Percentiles rank a stretch among this genome's conserved stretches.
phyloP scores from a whole-genome alignment of 2,888 invertebrate genomes.

The Cyaniris semiargus region DNA sequence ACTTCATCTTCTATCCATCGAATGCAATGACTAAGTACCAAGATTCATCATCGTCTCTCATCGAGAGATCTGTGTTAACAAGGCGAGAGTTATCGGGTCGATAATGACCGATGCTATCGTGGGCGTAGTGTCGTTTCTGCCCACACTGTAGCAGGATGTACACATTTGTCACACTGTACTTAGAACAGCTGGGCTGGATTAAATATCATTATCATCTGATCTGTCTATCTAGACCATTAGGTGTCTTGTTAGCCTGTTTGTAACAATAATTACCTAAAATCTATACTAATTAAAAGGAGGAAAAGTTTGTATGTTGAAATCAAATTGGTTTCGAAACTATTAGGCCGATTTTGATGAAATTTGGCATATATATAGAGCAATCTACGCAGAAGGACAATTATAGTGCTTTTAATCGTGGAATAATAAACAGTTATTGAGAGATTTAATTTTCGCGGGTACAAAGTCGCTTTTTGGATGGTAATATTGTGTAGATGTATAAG shows the following conservation, averaged over 20 bases:
- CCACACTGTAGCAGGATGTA: conserved; percentile 20
- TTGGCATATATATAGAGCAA: too few relatives aligned
- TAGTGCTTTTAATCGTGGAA: not conserved
- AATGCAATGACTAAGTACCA: not conserved
- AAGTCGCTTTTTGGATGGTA: too few relatives aligned
- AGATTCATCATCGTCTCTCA: not conserved
- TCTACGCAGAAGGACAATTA: too few relatives aligned
- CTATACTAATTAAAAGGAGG: not conserved
- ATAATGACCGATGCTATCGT: conserved; percentile 13
- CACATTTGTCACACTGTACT: conserved; percentile 12
- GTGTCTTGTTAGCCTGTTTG: not conserved
- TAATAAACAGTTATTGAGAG: not conserved
- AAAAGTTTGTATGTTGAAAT: not conserved
- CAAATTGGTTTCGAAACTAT: not conserved
- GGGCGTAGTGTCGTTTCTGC: conserved; percentile 26
- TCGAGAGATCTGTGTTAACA: not conserved
- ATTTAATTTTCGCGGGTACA: too few relatives aligned
- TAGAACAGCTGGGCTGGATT: not conserved
- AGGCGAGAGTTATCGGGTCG: conserved; percentile 9
- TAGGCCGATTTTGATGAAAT: not conserved
- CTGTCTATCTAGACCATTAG: not conserved
- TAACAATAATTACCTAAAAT: not conserved
- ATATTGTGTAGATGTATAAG: too few relatives aligned
- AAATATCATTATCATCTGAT: too few relatives aligned
- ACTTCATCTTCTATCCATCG: not conserved